Conservation (phyloP, 2,888 invertebrate genomes). For the Homarus gammarus region DNA sequence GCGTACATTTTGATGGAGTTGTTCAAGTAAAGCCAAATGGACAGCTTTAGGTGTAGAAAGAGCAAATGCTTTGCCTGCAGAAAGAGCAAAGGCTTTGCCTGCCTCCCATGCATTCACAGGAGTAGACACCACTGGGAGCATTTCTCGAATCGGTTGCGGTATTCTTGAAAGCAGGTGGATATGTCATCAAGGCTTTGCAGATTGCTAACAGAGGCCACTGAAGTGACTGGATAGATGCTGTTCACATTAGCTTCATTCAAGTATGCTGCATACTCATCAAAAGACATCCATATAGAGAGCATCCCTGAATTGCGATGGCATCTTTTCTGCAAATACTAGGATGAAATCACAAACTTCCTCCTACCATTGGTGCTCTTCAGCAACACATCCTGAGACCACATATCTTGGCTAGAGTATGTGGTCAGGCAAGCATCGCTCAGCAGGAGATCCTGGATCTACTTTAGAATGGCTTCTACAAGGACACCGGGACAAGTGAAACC, state of each 20-base stretch:
- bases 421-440: conserved; percentile 29
- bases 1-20: not conserved
- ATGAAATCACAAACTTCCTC: conserved; percentile 56
- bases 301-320: conserved; percentile 17
- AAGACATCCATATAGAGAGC: not conserved
- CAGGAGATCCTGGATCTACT: conserved; percentile 12
- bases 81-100: conserved; percentile 34
- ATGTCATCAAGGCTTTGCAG: conserved; percentile 23
- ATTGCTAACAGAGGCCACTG: not conserved
- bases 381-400: too few relatives aligned
- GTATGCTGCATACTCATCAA: conserved; percentile 29
- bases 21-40: conserved; percentile 7
- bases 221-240: conserved; percentile 20
- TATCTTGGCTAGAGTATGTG: conserved; percentile 52
- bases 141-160: conserved; percentile 15
- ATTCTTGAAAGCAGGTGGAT: conserved; percentile 20
- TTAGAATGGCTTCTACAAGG: conserved; percentile 22
- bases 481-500: conserved; percentile 33
- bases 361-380: too few relatives aligned
- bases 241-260: conserved; percentile 10
- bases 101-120: conserved; percentile 45
- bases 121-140: conserved; percentile 29
- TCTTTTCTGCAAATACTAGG: conserved; percentile 39
- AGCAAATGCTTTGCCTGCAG: conserved; percentile 43
- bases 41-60: conserved; percentile 24